These are phyloP conservation scores for Lutjanus campechanus DNA, from an alignment of 2,797 vertebrate genomes.

Conservation along the genomic window DNA sequence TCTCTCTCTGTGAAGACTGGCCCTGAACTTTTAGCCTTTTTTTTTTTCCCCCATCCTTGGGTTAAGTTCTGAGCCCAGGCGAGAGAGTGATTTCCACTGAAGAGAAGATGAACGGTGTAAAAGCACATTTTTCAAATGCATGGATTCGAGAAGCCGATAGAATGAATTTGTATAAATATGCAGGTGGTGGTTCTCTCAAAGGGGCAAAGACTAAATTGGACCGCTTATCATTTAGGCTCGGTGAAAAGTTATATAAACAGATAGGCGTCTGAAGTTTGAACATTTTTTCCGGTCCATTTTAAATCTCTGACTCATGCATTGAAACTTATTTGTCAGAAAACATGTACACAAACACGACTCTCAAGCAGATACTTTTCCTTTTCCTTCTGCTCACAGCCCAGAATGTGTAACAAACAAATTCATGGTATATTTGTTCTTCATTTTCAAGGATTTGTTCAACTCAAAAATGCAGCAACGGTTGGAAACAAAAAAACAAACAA, in stretches of 20 bases:
- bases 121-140: constrained; percentile 45
- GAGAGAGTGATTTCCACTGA: constrained; percentile 31
- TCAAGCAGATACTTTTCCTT: constrained; percentile 15
- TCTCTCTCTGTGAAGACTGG: constrained; percentile 7
- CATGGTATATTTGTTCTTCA: not conserved
- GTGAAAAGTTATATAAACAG: constrained; percentile 8
- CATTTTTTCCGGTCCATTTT: not conserved
- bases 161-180: constrained; percentile 58
- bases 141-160: constrained; percentile 42
- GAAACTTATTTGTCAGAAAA: not conserved
- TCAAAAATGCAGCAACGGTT: not conserved
- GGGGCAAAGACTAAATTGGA: constrained; percentile 10
- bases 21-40: constrained; percentile 49
- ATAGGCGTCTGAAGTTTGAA: not conserved
- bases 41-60: constrained; percentile 19
- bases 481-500: not conserved
- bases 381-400: not conserved
- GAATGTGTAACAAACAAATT: constrained; percentile 1
- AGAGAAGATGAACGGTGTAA: constrained; percentile 16
- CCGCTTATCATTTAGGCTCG: constrained; percentile 37
- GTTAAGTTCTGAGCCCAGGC: constrained; percentile 18
- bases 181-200: constrained; percentile 23
- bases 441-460: constrained; percentile 4
- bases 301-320: not conserved
- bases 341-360: constrained; percentile 2